Evolutionary conservation across 2,888 invertebrate species (phyloP).

Genomic region (Cerastoderma edule): DNA sequence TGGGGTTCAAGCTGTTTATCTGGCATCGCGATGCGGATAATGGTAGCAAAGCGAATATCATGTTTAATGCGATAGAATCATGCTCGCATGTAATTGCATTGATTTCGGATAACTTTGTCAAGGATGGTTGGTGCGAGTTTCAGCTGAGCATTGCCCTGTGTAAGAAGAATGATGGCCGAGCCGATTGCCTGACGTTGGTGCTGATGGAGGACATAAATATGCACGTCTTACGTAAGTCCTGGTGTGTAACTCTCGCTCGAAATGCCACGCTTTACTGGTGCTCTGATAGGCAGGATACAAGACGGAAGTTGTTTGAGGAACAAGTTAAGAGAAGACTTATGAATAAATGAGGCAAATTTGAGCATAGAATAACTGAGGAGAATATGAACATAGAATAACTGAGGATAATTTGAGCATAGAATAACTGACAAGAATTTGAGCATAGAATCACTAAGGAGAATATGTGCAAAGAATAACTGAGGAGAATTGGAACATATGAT

Average conservation of each 20-base stretch:
- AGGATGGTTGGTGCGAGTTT: slow-evolving; percentile 57
- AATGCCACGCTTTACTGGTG: slow-evolving; percentile 32
- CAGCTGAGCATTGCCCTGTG: not conserved
- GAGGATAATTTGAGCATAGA: too few relatives aligned
- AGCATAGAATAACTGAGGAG: too few relatives aligned
- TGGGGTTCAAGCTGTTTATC: not conserved
- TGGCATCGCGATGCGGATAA: not conserved
- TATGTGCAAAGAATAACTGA: too few relatives aligned
- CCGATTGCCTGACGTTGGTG: not conserved
- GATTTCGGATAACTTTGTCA: slow-evolving; percentile 49
- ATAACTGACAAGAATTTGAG: too few relatives aligned
- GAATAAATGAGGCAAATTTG: too few relatives aligned
- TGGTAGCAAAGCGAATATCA: not conserved
- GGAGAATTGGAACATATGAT: too few relatives aligned
- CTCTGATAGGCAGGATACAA: not conserved
- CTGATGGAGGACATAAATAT: not conserved
- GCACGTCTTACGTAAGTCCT: not conserved
- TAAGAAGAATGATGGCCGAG: slow-evolving; percentile 2
- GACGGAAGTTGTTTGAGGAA: too few relatives aligned
- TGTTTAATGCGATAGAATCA: slow-evolving; percentile 7
- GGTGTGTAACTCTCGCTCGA: slow-evolving; percentile 22
- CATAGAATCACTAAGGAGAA: too few relatives aligned
- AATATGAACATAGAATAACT: too few relatives aligned
- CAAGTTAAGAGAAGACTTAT: too few relatives aligned
- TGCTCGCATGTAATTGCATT: slow-evolving; percentile 44